Evolutionary conservation across 1,140 invertebrate genomes (phyloP).

Genomic region (Saccostrea cuccullata): DNA sequence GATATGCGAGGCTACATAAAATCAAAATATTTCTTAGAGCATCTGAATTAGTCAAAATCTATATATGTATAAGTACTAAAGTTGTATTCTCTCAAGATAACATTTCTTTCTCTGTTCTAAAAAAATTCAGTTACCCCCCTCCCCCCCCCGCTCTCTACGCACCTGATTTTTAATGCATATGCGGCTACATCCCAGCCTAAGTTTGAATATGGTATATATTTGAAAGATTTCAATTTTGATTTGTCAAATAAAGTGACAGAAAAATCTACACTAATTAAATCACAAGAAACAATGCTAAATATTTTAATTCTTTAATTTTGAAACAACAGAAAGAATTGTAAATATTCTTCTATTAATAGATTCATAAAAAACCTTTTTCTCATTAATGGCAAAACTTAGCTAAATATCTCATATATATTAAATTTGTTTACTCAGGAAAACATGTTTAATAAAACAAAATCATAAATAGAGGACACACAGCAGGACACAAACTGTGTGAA

Average conservation of each 20-base stretch:
- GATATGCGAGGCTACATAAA: no score
- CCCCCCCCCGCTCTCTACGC: no score
- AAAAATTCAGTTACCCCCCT: no score
- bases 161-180: no score
- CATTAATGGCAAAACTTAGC: not conserved
- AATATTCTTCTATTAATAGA: conserved; percentile 15
- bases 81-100: no score
- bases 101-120: no score
- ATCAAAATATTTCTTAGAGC: no score
- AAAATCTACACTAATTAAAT: not conserved
- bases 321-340: conserved; percentile 15
- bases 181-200: no score
- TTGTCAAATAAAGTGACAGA: not conserved
- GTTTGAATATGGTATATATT: no score
- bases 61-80: no score
- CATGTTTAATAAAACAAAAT: not conserved
- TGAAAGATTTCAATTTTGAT: no score
- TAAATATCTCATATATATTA: not conserved
- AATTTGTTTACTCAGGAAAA: conserved; percentile 30
- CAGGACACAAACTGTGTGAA: not conserved
- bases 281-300: not conserved
- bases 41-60: no score
- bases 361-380: not conserved
- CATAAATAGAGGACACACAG: not conserved
- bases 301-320: not conserved